Evolutionary conservation across 2,113 vertebrate species (phyloP).

Genomic region (Corvus cornix): DNA sequence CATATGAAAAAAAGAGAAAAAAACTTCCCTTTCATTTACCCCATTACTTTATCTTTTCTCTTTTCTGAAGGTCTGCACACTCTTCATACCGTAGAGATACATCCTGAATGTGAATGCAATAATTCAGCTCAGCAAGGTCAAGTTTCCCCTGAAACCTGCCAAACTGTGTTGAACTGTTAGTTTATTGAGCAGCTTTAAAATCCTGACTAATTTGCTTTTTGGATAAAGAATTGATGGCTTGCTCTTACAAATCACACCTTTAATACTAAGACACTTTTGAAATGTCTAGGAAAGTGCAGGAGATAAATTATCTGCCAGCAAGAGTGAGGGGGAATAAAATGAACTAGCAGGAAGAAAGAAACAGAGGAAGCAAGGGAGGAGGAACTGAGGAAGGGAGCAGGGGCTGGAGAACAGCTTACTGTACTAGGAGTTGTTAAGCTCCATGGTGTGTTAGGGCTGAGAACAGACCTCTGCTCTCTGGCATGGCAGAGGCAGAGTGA

Average conservation of each 20-base stretch:
- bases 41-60: neutral
- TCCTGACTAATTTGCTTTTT: neutral
- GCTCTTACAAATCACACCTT: neutral
- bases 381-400: neutral
- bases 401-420: neutral
- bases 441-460: accelerated
- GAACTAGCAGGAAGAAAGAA: neutral
- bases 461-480: neutral
- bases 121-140: constrained; percentile 5
- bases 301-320: neutral
- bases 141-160: neutral
- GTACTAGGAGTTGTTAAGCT: neutral
- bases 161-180: neutral
- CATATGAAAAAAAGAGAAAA: neutral
- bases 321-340: neutral
- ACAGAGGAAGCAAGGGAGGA: neutral
- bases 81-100: neutral
- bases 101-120: neutral
- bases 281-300: neutral
- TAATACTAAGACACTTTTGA: neutral
- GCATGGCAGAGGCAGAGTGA: neutral
- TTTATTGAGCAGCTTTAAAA: neutral
- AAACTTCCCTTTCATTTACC: neutral
- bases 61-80: neutral
- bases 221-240: neutral